Conservation (phyloP, 2,113 vertebrate species). For the Egretta garzetta region DNA sequence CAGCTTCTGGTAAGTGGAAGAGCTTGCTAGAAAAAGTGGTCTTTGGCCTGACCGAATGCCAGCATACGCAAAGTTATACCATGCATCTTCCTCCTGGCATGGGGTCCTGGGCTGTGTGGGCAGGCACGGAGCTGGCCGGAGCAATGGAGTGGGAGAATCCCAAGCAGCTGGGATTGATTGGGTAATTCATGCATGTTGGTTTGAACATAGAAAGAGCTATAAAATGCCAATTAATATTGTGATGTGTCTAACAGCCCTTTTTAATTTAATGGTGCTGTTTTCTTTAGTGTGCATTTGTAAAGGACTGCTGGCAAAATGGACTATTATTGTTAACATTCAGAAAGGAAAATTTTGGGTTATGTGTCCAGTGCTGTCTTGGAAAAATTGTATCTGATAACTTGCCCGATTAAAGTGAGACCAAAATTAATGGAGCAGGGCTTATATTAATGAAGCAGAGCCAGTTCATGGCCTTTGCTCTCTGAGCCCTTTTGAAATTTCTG, state of each 20-base stretch:
- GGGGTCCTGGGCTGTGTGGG: accelerated
- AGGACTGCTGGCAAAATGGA: neutral
- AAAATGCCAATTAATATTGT: neutral
- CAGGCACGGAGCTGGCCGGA: accelerated
- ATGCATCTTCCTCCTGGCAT: neutral
- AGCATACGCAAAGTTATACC: accelerated
- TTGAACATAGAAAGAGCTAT: neutral
- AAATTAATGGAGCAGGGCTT: neutral
- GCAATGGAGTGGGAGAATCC: neutral
- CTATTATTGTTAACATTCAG: neutral
- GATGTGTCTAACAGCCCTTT: neutral
- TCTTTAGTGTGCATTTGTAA: neutral
- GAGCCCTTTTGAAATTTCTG: neutral
- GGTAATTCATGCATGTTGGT: neutral
- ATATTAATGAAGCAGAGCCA: neutral
- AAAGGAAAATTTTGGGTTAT: neutral
- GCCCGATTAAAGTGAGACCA: neutral
- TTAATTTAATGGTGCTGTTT: neutral
- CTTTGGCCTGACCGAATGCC: neutral
- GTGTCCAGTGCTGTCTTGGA: neutral
- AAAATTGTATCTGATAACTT: neutral
- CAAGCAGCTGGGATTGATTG: neutral
- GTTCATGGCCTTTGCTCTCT: neutral
- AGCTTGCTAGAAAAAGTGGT: neutral
- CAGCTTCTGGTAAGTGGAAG: neutral